Conservation (phyloP, 1,140 invertebrate genomes). For the Sitobion miscanthi region DNA sequence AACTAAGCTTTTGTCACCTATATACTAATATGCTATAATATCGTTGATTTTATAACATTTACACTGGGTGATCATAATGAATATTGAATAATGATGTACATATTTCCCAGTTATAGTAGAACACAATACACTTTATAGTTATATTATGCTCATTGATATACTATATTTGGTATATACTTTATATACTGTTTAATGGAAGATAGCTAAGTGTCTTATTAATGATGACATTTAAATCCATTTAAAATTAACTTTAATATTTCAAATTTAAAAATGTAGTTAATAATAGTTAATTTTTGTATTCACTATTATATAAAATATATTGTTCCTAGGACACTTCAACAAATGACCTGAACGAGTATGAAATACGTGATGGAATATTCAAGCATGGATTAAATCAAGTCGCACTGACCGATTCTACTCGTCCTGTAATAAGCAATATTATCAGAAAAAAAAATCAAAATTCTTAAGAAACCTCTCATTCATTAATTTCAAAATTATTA, state of each 20-base stretch:
- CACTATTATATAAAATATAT: neutral
- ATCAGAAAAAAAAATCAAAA: slow-evolving; percentile 13
- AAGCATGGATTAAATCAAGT: neutral
- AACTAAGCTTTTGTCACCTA: too few relatives aligned
- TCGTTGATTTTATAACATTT: too few relatives aligned
- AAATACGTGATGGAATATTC: slow-evolving; percentile 25
- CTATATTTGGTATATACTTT: too few relatives aligned
- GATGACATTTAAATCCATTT: neutral
- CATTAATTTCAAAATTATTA: neutral
- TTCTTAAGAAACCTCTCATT: neutral
- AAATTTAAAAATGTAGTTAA: neutral
- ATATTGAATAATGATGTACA: too few relatives aligned
- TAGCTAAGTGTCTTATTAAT: neutral
- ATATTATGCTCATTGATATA: too few relatives aligned
- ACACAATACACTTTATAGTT: too few relatives aligned
- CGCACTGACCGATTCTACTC: slow-evolving; percentile 30
- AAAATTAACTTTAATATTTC: neutral
- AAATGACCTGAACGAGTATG: slow-evolving; percentile 46
- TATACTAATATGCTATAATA: too few relatives aligned
- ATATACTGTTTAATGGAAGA: neutral
- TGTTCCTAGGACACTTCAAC: slow-evolving; percentile 23
- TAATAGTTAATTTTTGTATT: neutral
- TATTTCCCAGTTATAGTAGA: too few relatives aligned
- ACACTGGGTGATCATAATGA: too few relatives aligned
- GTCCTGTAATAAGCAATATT: slow-evolving; percentile 17